These are phyloP conservation scores for Motacilla alba DNA, from an alignment of 2,113 vertebrate species.

Conservation along the genomic window DNA sequence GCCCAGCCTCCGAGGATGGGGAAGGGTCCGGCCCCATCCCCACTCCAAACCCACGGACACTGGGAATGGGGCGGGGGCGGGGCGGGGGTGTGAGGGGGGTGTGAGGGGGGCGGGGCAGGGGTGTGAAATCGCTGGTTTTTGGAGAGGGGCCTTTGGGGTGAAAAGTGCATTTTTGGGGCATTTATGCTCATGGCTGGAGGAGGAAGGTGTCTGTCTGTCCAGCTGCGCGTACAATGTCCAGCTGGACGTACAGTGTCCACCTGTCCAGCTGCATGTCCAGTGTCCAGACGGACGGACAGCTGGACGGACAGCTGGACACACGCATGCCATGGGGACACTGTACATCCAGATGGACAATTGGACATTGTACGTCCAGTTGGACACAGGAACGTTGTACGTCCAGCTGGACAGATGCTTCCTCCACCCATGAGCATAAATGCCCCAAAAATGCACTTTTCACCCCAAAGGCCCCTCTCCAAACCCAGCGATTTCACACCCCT, in stretches of 20 bases:
- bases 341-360: too few relatives aligned
- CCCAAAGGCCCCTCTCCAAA: too few relatives aligned
- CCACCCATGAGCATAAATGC: not conserved
- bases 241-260: too few relatives aligned
- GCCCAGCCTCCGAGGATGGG: too few relatives aligned
- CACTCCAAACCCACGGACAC: not conserved
- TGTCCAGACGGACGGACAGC: too few relatives aligned
- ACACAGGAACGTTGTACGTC: fast-evolving
- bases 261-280: too few relatives aligned
- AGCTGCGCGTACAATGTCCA: too few relatives aligned
- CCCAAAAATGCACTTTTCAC: not conserved
- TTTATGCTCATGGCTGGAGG: not conserved
- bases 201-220: not conserved
- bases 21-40: not conserved
- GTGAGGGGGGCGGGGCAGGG: not conserved
- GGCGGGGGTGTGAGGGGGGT: too few relatives aligned
- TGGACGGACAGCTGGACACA: too few relatives aligned
- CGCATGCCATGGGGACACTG: too few relatives aligned
- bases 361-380: not conserved
- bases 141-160: not conserved
- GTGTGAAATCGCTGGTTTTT: not conserved
- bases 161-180: not conserved
- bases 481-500: too few relatives aligned
- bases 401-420: fast-evolving
- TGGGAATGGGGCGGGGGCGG: not conserved